Evolutionary conservation across 2,797 vertebrate species (phyloP).

Genomic region (Coilia nasus): DNA sequence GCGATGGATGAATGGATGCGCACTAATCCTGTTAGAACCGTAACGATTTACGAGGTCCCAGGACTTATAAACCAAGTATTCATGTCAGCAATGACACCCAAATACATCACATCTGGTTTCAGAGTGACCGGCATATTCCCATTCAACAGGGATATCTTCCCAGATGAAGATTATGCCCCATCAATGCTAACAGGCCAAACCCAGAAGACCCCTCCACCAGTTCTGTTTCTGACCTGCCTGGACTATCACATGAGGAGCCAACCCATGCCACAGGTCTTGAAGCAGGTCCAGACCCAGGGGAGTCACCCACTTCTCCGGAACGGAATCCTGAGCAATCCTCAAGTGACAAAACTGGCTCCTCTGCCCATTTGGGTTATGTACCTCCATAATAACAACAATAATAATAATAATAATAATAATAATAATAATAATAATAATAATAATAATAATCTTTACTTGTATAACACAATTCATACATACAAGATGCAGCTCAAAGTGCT

Average conservation of each 20-base stretch:
- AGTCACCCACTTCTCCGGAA: slow-evolving; percentile 39
- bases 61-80: no score
- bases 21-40: slow-evolving; percentile 32
- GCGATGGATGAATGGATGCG: not conserved
- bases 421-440: no score
- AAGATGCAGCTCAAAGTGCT: no score
- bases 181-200: slow-evolving; percentile 44
- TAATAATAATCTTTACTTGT: no score
- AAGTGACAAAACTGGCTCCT: slow-evolving; percentile 37
- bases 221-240: slow-evolving; percentile 42
- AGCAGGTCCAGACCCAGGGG: slow-evolving; percentile 37
- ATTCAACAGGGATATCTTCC: no score
- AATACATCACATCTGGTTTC: slow-evolving; percentile 42
- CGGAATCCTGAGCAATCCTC: slow-evolving; percentile 36
- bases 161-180: slow-evolving; percentile 49
- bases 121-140: slow-evolving; percentile 41
- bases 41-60: slow-evolving; percentile 25
- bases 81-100: slow-evolving; percentile 46
- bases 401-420: no score
- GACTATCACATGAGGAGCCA: slow-evolving; percentile 36
- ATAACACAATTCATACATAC: no score
- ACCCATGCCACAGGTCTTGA: slow-evolving; percentile 36
- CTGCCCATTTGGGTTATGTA: slow-evolving; percentile 33
- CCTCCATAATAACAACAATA: no score
- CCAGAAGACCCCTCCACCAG: slow-evolving; percentile 37